phyloP scores from a whole-genome alignment of 2,888 invertebrate genomes.

The Unio delphinus region DNA sequence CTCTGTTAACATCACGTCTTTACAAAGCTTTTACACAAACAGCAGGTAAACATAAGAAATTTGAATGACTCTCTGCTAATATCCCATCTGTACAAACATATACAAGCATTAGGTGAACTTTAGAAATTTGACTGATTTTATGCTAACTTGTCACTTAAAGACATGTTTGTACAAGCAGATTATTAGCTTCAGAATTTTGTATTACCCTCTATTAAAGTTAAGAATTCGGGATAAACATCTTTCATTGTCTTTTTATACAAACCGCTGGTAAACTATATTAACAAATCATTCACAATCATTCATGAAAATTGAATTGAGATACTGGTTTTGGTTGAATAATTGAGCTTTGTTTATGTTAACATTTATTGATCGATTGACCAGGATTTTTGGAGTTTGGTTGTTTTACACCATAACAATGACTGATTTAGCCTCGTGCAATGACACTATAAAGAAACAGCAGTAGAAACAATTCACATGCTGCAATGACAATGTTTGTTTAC shows the following conservation, averaged over 20 bases:
- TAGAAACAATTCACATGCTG: too few relatives aligned
- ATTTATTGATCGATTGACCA: too few relatives aligned
- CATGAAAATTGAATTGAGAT: too few relatives aligned
- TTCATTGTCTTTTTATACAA: slow-evolving; percentile 3
- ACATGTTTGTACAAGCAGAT: slow-evolving; percentile 77
- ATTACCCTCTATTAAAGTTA: slow-evolving; percentile 84
- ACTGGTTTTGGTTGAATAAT: not conserved
- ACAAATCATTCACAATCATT: too few relatives aligned
- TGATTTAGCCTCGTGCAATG: too few relatives aligned
- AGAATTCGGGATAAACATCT: slow-evolving; percentile 83
- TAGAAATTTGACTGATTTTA: slow-evolving; percentile 84
- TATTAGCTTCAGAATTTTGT: slow-evolving; percentile 77
- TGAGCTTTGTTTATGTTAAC: not conserved
- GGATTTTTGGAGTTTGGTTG: too few relatives aligned
- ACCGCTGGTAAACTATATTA: not conserved
- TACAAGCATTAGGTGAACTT: slow-evolving; percentile 75
- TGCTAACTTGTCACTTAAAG: slow-evolving; percentile 83
- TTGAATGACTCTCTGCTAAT: slow-evolving; percentile 88
- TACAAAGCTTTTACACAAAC: slow-evolving; percentile 78
- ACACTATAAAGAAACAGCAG: too few relatives aligned
- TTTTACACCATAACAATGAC: too few relatives aligned
- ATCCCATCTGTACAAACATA: slow-evolving; percentile 78
- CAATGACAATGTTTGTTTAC: too few relatives aligned
- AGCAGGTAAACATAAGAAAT: slow-evolving; percentile 75
- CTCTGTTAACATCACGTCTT: slow-evolving; percentile 82